Evolutionary conservation across 1,140 invertebrate species (phyloP).

Genomic region (Drosophila elegans): DNA sequence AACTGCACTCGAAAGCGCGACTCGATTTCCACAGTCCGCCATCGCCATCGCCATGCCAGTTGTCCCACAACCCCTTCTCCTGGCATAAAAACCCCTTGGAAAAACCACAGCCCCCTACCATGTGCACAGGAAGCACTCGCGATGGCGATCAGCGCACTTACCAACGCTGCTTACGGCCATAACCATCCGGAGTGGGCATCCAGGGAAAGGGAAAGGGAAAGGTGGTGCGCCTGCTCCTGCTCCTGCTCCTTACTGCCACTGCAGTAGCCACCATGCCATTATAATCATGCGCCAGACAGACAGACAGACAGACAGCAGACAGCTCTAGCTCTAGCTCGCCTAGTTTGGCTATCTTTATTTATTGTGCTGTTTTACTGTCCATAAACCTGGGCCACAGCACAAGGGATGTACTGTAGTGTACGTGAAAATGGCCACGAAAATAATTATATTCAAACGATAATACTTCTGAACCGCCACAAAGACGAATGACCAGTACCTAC

Average conservation of each 20-base stretch:
- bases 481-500: conserved; percentile 44
- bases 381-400: conserved; percentile 26
- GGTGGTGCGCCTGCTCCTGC: no score
- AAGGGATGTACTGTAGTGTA: conserved; percentile 20
- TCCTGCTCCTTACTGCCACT: conserved; percentile 4
- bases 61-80: conserved; percentile 34
- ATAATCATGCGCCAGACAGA: conserved; percentile 67
- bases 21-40: conserved; percentile 13
- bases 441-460: conserved; percentile 44
- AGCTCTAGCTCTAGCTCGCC: not conserved
- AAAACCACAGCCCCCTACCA: not conserved
- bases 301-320: conserved; percentile 38
- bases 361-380: conserved; percentile 51
- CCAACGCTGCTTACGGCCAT: conserved; percentile 69
- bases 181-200: conserved; percentile 46
- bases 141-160: conserved; percentile 79
- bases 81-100: not conserved
- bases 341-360: conserved; percentile 54
- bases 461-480: conserved; percentile 1
- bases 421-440: conserved; percentile 27
- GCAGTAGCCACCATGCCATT: conserved; percentile 41
- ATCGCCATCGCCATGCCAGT: conserved; percentile 7
- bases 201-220: conserved; percentile 10
- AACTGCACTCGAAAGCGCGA: conserved; percentile 57
- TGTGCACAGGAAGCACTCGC: conserved; percentile 75